Conservation (phyloP, 2,113 vertebrate genomes). For the Rhynchomys soricoides region DNA sequence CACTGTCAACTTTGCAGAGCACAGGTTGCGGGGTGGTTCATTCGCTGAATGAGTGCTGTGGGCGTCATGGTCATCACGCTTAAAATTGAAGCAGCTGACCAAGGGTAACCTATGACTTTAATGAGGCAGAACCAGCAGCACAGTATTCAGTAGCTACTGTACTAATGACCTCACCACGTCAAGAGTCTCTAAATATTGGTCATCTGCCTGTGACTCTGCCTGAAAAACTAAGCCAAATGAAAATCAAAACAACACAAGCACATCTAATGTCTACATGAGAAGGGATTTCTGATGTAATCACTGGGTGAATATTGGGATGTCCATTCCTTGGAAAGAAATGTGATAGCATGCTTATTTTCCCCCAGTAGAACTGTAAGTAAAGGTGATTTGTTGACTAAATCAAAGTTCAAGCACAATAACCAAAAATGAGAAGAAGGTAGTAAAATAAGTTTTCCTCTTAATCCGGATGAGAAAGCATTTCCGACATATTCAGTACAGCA, state of each 20-base stretch:
- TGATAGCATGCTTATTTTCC: constrained; percentile 28
- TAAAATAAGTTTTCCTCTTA: constrained; percentile 59
- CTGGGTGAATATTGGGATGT: constrained; percentile 56
- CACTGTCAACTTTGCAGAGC: constrained; percentile 64
- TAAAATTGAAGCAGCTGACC: constrained; percentile 63
- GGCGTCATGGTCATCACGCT: constrained; percentile 41
- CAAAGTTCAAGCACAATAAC: constrained; percentile 56
- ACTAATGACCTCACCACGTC: constrained; percentile 18
- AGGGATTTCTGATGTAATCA: constrained; percentile 45
- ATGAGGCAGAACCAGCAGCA: constrained; percentile 51
- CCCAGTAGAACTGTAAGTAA: constrained; percentile 67
- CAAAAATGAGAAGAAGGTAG: background rate
- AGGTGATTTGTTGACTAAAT: constrained; percentile 30
- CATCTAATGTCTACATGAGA: constrained; percentile 29
- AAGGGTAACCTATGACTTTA: constrained; percentile 21
- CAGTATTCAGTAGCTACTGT: background rate
- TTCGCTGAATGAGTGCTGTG: constrained; percentile 50
- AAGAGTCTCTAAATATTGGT: constrained; percentile 12
- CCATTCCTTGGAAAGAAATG: constrained; percentile 68
- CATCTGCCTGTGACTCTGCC: constrained; percentile 13
- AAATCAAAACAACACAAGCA: constrained; percentile 49
- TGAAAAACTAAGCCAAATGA: constrained; percentile 55
- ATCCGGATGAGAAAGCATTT: constrained; percentile 65
- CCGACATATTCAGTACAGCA: constrained; percentile 71
- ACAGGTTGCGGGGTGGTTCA: constrained; percentile 52